Conservation (phyloP, 2,113 vertebrate species). For the Tricholaema leucomelas region DNA sequence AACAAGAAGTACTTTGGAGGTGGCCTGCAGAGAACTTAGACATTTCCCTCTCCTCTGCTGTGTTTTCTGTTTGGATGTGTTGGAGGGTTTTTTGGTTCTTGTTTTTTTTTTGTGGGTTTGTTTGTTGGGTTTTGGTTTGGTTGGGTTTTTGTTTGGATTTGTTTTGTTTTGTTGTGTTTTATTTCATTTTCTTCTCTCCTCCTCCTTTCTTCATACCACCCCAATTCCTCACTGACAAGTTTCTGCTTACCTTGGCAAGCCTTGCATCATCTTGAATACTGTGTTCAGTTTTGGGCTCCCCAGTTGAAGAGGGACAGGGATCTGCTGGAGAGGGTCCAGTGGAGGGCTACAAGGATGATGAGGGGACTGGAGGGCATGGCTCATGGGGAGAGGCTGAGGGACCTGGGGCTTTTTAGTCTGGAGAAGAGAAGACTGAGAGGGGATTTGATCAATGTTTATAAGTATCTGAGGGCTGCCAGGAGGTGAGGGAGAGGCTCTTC, state of each 20-base stretch:
- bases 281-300: too few species aligned
- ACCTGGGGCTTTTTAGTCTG: too few species aligned
- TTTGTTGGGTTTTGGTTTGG: accelerated
- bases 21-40: not conserved
- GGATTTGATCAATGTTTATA: too few species aligned
- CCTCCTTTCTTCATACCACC: not conserved
- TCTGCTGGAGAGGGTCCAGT: too few species aligned
- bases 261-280: too few species aligned
- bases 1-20: not conserved
- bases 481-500: too few species aligned
- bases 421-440: too few species aligned
- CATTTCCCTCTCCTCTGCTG: not conserved
- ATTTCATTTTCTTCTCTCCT: not conserved
- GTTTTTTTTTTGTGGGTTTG: not conserved
- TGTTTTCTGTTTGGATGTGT: accelerated
- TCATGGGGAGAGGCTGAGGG: too few species aligned
- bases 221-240: slow-evolving; percentile 9
- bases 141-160: not conserved
- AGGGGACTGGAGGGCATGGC: too few species aligned
- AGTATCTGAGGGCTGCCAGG: too few species aligned
- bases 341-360: too few species aligned
- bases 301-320: too few species aligned
- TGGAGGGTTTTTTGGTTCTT: not conserved
- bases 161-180: not conserved
- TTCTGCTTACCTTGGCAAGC: not conserved